phyloP scores from a whole-genome alignment of 2,888 invertebrate species.

The Halictus ligatus region DNA sequence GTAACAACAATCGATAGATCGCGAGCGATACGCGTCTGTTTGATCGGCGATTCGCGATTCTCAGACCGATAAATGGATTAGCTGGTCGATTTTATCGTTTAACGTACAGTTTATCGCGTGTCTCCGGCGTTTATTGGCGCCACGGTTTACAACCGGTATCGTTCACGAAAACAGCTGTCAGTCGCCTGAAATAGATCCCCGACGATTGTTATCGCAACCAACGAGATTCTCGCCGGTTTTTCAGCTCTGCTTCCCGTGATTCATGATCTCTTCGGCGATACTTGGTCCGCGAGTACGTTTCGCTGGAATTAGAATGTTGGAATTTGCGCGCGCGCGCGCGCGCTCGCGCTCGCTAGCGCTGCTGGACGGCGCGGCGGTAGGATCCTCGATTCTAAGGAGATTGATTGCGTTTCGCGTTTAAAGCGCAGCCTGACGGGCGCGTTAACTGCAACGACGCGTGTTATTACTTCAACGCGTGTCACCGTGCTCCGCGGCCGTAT shows the following conservation, averaged over 20 bases:
- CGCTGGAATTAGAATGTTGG: slow-evolving; percentile 39
- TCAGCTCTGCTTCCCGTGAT: not conserved
- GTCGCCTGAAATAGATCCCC: not conserved
- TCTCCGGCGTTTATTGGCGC: not conserved
- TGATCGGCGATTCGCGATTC: slow-evolving; percentile 1
- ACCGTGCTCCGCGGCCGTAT: slow-evolving; percentile 62
- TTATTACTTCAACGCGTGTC: slow-evolving; percentile 71
- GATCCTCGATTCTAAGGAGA: slow-evolving; percentile 44
- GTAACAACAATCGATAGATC: not conserved
- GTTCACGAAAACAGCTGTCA: not conserved
- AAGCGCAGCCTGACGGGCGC: slow-evolving; percentile 46
- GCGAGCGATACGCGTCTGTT: not conserved
- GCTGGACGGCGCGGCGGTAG: not conserved
- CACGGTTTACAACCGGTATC: not conserved
- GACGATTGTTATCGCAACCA: not conserved
- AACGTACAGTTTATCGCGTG: not conserved
- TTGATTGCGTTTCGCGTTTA: slow-evolving; percentile 59
- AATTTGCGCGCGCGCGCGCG: not conserved
- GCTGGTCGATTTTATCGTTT: not conserved
- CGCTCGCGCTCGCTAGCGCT: not conserved
- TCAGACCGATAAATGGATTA: not conserved
- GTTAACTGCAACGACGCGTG: slow-evolving; percentile 61
- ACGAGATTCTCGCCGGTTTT: not conserved
- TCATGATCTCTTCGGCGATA: not conserved
- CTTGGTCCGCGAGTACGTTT: not conserved